Evolutionary conservation across 2,888 invertebrate species (phyloP), one percentile per base, ranked within the genome.

Genomic region (Sarcophaga subvicina): DNA sequence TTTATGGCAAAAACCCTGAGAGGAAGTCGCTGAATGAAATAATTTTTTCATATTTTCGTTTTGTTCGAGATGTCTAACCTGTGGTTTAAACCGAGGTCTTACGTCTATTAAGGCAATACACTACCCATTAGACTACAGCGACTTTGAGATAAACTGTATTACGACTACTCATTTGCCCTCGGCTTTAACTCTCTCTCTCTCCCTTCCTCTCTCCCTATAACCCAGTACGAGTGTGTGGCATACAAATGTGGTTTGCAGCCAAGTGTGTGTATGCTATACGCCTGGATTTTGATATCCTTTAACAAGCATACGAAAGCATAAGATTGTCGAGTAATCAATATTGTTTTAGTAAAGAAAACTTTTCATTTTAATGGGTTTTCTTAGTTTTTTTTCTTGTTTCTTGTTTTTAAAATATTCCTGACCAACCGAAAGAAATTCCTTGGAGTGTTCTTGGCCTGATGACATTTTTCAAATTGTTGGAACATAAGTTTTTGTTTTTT

Each of bases 321-420:
- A 76, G 86, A 59, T 83, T 87, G 87, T 69, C 49, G 80, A 87
- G 77, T 73, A 87, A 87, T 87, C 87, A 84, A 87, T 87, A 87
- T 87, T 78, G 20, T 77, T 83, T 66, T 77, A 66, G 49, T 64
- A 76, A 54, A 27, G 22, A 75, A 62, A 49, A 20, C 12, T 54
- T 66, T 8, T 47, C 6, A n/a, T 77, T 49, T 59, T 80, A 80
- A 76, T 76, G 76, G 76, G 64, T 75, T 76, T 76, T 76, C 76
- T 76, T 76, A 75, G 49, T 75, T 75, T 64, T 64, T 14, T 49
- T 62, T 59, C 70, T 47, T 67, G 20, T 49, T 49, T 64, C 62
- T 45, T 79, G 14, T 17, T 49, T 70, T 79, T 60, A n/a, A 66
- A 64, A 60, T 3, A 71, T 54, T 37, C 37, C 2, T 37, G 37